Evolutionary conservation across 2,797 vertebrate genomes (phyloP), one percentile per base, ranked within the genome.

Genomic region (Epinephelus malabaricus): DNA sequence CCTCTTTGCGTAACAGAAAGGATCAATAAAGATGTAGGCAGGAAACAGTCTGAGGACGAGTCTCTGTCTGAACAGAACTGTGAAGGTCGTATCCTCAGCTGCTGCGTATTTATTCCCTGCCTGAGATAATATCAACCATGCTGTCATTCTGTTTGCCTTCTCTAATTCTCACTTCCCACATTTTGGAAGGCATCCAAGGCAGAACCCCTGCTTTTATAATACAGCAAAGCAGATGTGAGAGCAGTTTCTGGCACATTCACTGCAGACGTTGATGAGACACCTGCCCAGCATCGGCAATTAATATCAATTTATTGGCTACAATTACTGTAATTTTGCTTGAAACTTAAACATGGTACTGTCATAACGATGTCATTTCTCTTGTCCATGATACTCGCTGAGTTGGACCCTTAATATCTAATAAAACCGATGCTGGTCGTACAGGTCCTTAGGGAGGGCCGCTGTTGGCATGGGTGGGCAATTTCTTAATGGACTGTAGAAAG

Each of bases 401-500:
- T 76, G 54, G 86, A 78, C 71, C 76, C 45, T 72, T 82, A 77
- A 83, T 69, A 66, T 83, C 78, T 62, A 67, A 84, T 78, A 63
- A 78, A 84, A 62, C 18, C 27, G 72, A 69, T 15, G 75, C 80
- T 73, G 54, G 60, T 79, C 68, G 58, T 67, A 51, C 70, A 71
- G 51, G 83, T 87, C 89, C 85, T 81, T 3, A 34, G 89, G 88
- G 86, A 88, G 63, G 58, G 46, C 59, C 59, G 79, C 71, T 62
- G 73, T 82, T 86, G 81, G 83, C 80, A 90, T 84, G 90, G 89
- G 74, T 88, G 82, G 84, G 70, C 86, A 88, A 89, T 91, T 91
- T 76, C 83, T 91, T 94, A 94, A 95, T 94, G 89, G 88, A 89
- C 78, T 90, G 92, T 83, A 88, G 88, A 89, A 87, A 78, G 86